Base-by-base conservation (phyloP, 2,888 invertebrate species). In the Rhimphoctona megacephalus region DNA sequence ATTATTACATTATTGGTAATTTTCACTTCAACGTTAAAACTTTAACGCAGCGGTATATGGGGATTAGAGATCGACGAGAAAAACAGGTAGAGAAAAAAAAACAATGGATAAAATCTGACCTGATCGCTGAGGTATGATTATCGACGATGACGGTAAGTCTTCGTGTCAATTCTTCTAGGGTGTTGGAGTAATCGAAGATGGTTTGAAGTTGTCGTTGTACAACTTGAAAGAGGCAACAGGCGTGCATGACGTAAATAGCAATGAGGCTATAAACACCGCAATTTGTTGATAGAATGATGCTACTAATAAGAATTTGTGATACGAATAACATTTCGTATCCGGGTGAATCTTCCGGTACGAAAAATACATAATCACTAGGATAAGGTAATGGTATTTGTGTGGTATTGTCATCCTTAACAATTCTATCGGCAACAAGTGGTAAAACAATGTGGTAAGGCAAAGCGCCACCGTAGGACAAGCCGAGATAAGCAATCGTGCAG, bases 391-490 rank as follows among this genome's bases (percentile, higher is more conserved):
- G 91, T 61, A 91, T 92, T 86, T 89, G 90, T 0, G 91, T 91
- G 4, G 85, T 88, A 61, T 92, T 92, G 76, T 90, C 90, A 1
- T 81, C 81, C 46, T 89, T 90, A 0, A 90, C 86, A 36, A 91
- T 88, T 69, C 90, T 85, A n/a, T 90, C 89, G 17, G 89, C 89
- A 19, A 92, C 87, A 2, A 92, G 83, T 1, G 92, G 92, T 89
- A 93, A 90, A 9, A 93, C 90, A 17, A 93, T 91, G 72, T 93
- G 93, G 89, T 93, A 94, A 0, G 93, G 93, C 14, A 94, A 83
- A 0, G 92, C 93, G 0, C 93, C 93, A 4, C 93, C 93, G 74
- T 93, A 93, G 0, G 91, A 91, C 5, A 93, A 85, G 7, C 93
- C 90, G 66, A 93, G 81, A 80, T 93, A 94, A 6, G 91, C 87